Evolutionary conservation across 30 jellyfish, hydroid and myxozoan genomes (phyloP), one percentile per base, ranked within the genome.

Genomic region (Pseudorhiza aurosa): DNA sequence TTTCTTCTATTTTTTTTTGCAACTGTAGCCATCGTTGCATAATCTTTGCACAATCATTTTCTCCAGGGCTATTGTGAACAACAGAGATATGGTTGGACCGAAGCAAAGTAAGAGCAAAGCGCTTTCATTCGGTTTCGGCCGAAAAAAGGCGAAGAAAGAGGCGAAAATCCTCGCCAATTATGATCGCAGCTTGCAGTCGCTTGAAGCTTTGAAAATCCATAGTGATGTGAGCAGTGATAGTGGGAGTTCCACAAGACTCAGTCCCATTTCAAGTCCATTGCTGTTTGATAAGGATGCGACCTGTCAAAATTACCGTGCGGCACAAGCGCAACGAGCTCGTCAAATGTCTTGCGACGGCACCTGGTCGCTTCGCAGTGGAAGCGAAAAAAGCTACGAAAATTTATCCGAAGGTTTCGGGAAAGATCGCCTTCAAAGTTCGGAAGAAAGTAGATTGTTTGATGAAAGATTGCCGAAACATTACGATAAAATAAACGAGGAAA

Each of bases 171-270:
- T 51, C 25, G 62, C 75, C 44, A 75, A 78, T 11, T 82, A 78
- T 68, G 68, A 63, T 31, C 90, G 67, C 24, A 78, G 90, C 37
- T 18, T 78, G 1, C 53, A n/a, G 21, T 78, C 90, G 53, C 58
- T 78, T 26, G 82, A 78, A 37, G 5, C 51, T 50, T 31, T 78
- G 82, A 68, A 46, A 36, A 29, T 78, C 49, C 40, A 51, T 15
- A 25, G 47, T 9, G 82, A 78, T 35, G 49, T 62, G 22, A 68
- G 78, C 67, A 62, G 82, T 26, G 64, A 60, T 18, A 64, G 82
- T 49, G 56, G 90, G 17, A 27, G 90, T 63, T 78, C 90, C 75
- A n/a, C 90, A 62, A 43, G 82, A 68, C 53, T 62, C 75, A 78
- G 82, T 1, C 90, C 90, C 37, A 62, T 37, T 15, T 26, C 90